Percentiles rank a stretch among this genome's conserved stretches.
Evolutionary conservation across 2,113 vertebrate species (phyloP).

Genomic region (Ceyx cyanopectus): DNA sequence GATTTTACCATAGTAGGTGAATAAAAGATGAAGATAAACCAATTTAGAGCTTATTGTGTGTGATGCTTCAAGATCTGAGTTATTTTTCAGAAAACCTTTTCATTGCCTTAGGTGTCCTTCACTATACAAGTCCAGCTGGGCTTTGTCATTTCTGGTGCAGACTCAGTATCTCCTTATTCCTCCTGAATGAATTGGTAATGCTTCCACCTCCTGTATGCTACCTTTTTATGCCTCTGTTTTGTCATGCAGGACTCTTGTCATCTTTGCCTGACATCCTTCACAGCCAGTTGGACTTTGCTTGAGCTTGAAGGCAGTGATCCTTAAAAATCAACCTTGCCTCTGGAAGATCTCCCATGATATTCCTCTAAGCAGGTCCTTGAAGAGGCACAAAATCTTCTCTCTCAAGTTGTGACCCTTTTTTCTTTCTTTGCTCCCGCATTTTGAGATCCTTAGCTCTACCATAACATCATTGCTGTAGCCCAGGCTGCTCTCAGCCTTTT

Average conservation of each 20-base stretch:
- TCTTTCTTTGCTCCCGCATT: not conserved
- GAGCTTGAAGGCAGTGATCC: not conserved
- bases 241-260: not conserved
- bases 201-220: not conserved
- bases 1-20: no score
- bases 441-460: not conserved
- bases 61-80: no score
- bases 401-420: not conserved
- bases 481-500: not conserved
- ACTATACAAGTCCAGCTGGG: not conserved
- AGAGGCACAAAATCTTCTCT: not conserved
- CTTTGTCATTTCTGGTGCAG: not conserved
- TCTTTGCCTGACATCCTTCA: not conserved
- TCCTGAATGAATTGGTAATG: not conserved
- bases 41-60: no score
- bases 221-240: not conserved
- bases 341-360: not conserved
- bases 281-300: not conserved
- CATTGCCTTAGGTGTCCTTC: not conserved
- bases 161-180: not conserved
- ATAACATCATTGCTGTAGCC: rapidly evolving
- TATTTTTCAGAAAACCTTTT: not conserved
- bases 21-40: no score
- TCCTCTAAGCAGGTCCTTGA: not conserved
- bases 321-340: not conserved